Evolutionary conservation across 30 jellyfish, hydroid and myxozoan genomes (phyloP).

Genomic region (Chrysaora quinquecirrha): DNA sequence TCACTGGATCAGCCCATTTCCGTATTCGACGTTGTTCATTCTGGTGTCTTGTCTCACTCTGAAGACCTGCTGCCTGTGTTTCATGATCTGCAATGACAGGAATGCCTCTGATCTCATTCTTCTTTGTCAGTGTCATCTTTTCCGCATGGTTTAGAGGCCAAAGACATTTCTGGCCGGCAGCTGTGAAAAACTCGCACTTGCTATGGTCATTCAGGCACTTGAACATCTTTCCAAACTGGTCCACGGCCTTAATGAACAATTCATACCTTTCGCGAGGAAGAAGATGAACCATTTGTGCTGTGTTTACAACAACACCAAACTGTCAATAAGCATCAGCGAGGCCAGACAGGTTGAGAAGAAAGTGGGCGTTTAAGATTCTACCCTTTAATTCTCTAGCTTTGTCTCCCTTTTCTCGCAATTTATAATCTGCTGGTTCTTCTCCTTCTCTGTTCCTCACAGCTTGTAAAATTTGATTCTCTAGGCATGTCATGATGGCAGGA

Average conservation of each 20-base stretch:
- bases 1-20: constrained; percentile 47
- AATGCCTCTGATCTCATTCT: constrained; percentile 48
- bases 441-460: constrained; percentile 28
- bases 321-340: constrained; percentile 27
- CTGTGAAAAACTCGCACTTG: constrained; percentile 27
- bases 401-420: constrained; percentile 39
- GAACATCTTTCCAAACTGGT: constrained; percentile 29
- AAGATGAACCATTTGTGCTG: constrained; percentile 51
- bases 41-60: constrained; percentile 39
- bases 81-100: constrained; percentile 41
- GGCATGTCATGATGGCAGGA: constrained; percentile 38
- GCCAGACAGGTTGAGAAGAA: constrained; percentile 60
- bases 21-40: constrained; percentile 35
- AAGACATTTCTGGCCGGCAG: constrained; percentile 33
- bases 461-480: constrained; percentile 16
- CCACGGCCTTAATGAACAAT: constrained; percentile 20
- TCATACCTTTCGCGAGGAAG: constrained; percentile 50
- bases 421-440: constrained; percentile 13
- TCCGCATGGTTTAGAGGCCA: constrained; percentile 50
- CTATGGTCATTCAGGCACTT: constrained; percentile 31
- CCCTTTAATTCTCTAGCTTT: constrained; percentile 44
- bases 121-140: constrained; percentile 35
- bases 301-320: constrained; percentile 43
- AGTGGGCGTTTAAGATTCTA: constrained; percentile 45
- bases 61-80: constrained; percentile 49